phyloP scores from a whole-genome alignment of 2,113 vertebrate genomes.

The Tursiops truncatus region DNA sequence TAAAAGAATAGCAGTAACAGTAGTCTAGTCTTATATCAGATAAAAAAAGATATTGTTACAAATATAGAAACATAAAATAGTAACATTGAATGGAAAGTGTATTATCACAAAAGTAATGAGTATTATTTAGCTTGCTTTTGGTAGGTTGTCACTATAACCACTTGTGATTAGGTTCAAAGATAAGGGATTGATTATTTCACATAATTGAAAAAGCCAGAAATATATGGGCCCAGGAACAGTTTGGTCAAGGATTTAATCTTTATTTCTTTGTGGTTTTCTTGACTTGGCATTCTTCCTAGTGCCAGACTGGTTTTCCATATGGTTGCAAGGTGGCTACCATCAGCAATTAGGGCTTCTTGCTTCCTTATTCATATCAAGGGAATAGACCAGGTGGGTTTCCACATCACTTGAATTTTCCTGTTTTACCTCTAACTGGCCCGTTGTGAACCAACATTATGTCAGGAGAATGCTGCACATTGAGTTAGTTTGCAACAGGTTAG shows the following conservation, averaged over 20 bases:
- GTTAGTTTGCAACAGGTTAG: background rate
- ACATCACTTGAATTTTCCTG: background rate
- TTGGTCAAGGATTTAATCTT: background rate
- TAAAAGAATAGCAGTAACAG: slow-evolving; percentile 42
- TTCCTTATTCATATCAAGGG: background rate
- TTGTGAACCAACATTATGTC: background rate
- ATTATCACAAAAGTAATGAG: background rate
- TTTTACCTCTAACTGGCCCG: background rate
- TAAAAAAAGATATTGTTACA: background rate
- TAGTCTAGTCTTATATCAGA: background rate
- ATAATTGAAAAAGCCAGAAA: background rate
- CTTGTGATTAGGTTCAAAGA: background rate
- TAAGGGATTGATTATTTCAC: background rate
- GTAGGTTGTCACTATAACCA: background rate
- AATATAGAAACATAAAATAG: background rate
- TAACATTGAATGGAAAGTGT: background rate
- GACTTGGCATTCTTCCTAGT: background rate
- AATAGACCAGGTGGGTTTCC: background rate
- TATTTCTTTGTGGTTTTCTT: background rate
- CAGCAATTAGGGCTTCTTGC: background rate
- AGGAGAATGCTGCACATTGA: background rate
- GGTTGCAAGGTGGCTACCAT: background rate
- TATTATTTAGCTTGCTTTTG: background rate
- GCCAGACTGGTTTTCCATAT: background rate
- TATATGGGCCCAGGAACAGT: background rate